Percentiles rank a stretch among this genome's conserved stretches.
phyloP scores from a whole-genome alignment of 2,888 invertebrate species.

The Phyto melanocephala region DNA sequence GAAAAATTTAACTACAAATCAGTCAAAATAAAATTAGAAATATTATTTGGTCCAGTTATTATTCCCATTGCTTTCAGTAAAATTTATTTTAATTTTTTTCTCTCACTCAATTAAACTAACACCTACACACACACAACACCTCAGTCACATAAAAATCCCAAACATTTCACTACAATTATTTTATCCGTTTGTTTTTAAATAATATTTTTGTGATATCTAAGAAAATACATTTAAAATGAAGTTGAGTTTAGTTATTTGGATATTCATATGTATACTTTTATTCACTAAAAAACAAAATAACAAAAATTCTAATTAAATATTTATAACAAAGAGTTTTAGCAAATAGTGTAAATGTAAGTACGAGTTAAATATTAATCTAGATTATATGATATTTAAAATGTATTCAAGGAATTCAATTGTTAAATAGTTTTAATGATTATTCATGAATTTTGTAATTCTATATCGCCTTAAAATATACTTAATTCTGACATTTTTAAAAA shows the following conservation, averaged over 20 bases:
- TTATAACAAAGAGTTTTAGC: conserved; percentile 32
- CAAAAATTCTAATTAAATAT: conserved; percentile 16
- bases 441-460: too few species aligned
- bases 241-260: background rate
- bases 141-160: background rate
- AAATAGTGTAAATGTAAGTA: background rate
- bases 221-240: background rate
- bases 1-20: too few species aligned
- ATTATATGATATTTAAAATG: background rate
- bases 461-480: too few species aligned
- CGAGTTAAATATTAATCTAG: conserved; percentile 9
- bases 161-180: conserved; percentile 42
- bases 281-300: conserved; percentile 35
- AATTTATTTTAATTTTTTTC: too few species aligned
- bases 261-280: background rate
- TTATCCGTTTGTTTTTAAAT: background rate
- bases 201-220: background rate
- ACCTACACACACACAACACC: too few species aligned
- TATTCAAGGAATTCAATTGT: background rate
- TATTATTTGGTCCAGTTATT: too few species aligned
- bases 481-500: too few species aligned
- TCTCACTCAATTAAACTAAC: too few species aligned
- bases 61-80: too few species aligned
- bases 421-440: too few species aligned
- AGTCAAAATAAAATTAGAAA: too few species aligned